These are phyloP conservation scores for Autographa gamma DNA, from an alignment of 2,888 invertebrate genomes.

Conservation along the genomic window DNA sequence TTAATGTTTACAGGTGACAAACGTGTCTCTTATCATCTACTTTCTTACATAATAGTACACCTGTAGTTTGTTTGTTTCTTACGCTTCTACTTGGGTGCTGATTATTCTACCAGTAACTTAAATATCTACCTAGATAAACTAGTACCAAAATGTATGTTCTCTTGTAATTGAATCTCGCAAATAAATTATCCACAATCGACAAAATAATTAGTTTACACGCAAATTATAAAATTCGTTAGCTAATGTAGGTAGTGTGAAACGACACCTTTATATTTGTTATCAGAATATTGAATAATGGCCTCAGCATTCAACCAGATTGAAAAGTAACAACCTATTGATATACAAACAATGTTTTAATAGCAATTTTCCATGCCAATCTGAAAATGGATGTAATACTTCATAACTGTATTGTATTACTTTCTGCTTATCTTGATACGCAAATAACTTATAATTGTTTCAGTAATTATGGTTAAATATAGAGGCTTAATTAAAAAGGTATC, in stretches of 20 bases:
- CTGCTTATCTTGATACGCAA: conserved; percentile 38
- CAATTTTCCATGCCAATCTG: conserved; percentile 42
- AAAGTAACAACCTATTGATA: conserved; percentile 41
- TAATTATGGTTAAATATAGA: conserved; percentile 12
- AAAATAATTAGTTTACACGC: background rate
- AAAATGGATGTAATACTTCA: conserved; percentile 29
- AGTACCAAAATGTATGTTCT: no score
- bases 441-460: conserved; percentile 40
- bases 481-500: background rate
- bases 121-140: no score
- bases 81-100: no score
- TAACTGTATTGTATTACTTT: conserved; percentile 20
- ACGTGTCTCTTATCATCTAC: no score
- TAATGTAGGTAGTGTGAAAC: conserved; percentile 10
- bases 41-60: no score
- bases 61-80: no score
- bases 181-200: no score
- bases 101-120: no score
- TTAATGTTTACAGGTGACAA: background rate
- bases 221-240: conserved; percentile 5
- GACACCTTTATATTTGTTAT: conserved; percentile 26
- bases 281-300: conserved; percentile 29
- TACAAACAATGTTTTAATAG: conserved; percentile 42
- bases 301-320: conserved; percentile 35
- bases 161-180: no score